A percentile compares a stretch with the other conserved stretches of the same genome.
Evolutionary conservation across 2,888 invertebrate genomes (phyloP).

Genomic region (Buathra laborator): DNA sequence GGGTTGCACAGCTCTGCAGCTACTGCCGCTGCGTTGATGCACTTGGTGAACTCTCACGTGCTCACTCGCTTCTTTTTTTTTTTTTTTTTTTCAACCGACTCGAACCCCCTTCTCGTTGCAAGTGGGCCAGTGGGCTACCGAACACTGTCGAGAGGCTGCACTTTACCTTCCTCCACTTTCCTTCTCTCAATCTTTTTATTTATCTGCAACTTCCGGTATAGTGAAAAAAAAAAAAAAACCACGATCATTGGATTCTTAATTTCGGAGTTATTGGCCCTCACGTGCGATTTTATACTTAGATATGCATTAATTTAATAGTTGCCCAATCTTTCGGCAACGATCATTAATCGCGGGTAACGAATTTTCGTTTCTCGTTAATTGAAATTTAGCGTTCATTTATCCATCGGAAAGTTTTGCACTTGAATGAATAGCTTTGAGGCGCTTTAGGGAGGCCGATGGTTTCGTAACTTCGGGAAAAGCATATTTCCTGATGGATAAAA

Average conservation of each 20-base stretch:
- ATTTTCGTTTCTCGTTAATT: conserved; percentile 41
- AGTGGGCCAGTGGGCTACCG: conserved; percentile 81
- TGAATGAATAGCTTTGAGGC: conserved; percentile 44
- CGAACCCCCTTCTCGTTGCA: conserved; percentile 64
- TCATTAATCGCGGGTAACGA: conserved; percentile 46
- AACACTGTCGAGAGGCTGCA: conserved; percentile 63
- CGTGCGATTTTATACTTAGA: not conserved
- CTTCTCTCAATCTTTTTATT: conserved; percentile 24
- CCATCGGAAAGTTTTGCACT: conserved; percentile 42
- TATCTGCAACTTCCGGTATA: not conserved
- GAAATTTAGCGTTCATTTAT: conserved; percentile 47
- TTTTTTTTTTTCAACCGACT: conserved; percentile 41
- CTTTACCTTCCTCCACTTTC: conserved; percentile 53
- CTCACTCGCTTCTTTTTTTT: conserved; percentile 55
- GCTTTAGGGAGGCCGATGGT: conserved; percentile 26
- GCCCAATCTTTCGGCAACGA: conserved; percentile 8
- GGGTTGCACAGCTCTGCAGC: conserved; percentile 57
- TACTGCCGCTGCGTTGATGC: conserved; percentile 53
- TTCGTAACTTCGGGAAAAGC: conserved; percentile 72
- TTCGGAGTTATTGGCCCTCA: not conserved
- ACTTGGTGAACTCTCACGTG: conserved; percentile 66
- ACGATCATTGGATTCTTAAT: not conserved
- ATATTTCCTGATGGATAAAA: conserved; percentile 75
- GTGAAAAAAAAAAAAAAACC: not conserved
- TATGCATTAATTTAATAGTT: conserved; percentile 1